Evolutionary conservation across 2,797 vertebrate species (phyloP).

Genomic region (Eremophila alpestris): DNA sequence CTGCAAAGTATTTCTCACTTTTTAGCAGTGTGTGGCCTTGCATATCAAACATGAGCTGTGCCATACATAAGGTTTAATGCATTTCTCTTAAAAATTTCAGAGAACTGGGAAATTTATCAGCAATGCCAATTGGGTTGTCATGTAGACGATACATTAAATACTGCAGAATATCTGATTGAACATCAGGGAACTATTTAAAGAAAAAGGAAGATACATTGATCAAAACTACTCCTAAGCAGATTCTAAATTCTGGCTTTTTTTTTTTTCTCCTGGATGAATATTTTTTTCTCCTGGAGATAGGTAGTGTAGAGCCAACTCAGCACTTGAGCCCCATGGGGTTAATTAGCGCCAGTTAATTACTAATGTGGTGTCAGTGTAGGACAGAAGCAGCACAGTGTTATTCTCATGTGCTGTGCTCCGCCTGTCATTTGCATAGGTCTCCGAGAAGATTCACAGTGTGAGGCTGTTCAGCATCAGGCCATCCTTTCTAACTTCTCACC

Average conservation of each 20-base stretch:
- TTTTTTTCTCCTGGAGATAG: neutral
- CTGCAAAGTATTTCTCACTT: constrained; percentile 10
- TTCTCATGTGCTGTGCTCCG: neutral
- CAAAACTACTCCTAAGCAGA: neutral
- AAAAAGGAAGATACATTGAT: neutral
- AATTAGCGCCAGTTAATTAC: neutral
- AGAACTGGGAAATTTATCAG: neutral
- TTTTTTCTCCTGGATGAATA: neutral
- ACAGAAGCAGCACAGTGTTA: neutral
- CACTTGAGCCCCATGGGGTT: neutral
- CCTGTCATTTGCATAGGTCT: neutral
- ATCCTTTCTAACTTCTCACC: neutral
- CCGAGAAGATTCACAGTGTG: neutral
- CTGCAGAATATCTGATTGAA: neutral
- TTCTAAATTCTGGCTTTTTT: neutral
- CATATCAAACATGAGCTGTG: neutral
- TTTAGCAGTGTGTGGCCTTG: constrained; percentile 17
- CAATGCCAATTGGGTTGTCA: neutral
- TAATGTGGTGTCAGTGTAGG: neutral
- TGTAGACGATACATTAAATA: neutral
- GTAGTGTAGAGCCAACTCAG: neutral
- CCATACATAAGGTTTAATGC: neutral
- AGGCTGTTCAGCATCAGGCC: neutral
- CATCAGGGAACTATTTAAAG: neutral
- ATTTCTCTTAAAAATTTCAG: neutral